phyloP scores from a whole-genome alignment of 2,888 invertebrate species.

The Rhagonycha fulva region DNA sequence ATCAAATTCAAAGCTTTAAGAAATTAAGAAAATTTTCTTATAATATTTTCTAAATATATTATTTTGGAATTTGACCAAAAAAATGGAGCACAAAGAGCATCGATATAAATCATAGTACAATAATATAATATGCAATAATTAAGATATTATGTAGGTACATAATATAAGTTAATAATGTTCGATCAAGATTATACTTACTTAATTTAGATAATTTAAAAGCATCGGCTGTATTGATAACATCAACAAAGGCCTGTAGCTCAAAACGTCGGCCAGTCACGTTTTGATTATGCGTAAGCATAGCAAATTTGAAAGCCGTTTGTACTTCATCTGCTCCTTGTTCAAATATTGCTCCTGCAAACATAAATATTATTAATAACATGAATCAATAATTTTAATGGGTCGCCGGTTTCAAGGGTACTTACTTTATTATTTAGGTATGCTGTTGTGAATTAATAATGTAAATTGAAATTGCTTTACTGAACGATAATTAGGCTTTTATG shows the following conservation, averaged over 20 bases:
- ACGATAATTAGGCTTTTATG: not conserved
- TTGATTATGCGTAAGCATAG: constrained; percentile 84
- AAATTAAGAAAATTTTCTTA: too few species aligned
- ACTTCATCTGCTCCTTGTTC: constrained; percentile 91
- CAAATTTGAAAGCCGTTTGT: constrained; percentile 90
- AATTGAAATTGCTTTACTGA: not conserved
- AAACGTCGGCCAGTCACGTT: constrained; percentile 79
- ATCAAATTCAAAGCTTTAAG: too few species aligned
- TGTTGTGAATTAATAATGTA: not conserved
- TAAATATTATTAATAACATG: constrained; percentile 1
- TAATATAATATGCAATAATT: too few species aligned
- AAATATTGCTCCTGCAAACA: constrained; percentile 82
- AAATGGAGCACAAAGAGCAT: too few species aligned
- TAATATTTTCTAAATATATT: too few species aligned
- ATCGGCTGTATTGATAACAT: constrained; percentile 91
- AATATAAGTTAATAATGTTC: too few species aligned
- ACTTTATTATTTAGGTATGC: not conserved
- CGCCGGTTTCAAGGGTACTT: not conserved
- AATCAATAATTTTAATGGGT: not conserved
- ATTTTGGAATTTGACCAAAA: too few species aligned
- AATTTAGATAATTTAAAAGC: constrained; percentile 89
- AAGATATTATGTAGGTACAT: too few species aligned
- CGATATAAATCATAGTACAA: too few species aligned
- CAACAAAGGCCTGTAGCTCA: constrained; percentile 86
- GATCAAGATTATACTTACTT: constrained; percentile 67